Evolutionary conservation across 2,113 vertebrate species (phyloP).

Genomic region (Clarias magur): DNA sequence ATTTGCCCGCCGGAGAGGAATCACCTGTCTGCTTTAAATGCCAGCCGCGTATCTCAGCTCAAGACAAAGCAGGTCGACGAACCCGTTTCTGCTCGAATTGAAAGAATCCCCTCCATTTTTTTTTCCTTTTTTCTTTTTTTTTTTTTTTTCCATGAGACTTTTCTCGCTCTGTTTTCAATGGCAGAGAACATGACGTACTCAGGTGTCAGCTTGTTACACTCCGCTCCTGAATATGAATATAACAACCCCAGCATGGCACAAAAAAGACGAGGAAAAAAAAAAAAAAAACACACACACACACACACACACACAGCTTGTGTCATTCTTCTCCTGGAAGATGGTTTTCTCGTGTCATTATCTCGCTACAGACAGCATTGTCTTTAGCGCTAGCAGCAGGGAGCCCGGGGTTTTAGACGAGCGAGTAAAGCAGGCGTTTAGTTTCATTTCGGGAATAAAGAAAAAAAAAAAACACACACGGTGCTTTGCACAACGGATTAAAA

Average conservation of each 20-base stretch:
- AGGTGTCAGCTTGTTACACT: constrained; percentile 49
- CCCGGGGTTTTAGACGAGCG: constrained; percentile 2
- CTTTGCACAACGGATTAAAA: constrained; percentile 48
- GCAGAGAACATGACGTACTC: constrained; percentile 48
- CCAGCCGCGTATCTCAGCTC: constrained; percentile 3
- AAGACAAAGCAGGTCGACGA: not conserved
- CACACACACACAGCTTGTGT: constrained; percentile 39
- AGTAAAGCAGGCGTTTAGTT: constrained; percentile 30
- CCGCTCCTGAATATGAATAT: constrained; percentile 41
- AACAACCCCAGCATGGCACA: constrained; percentile 47
- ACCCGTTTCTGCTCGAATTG: not conserved
- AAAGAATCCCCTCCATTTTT: too few species aligned
- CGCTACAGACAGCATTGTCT: constrained; percentile 45
- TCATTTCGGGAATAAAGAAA: constrained; percentile 6
- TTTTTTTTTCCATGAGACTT: not conserved
- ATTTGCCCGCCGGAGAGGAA: constrained; percentile 17
- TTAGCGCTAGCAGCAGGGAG: constrained; percentile 38
- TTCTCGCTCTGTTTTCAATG: constrained; percentile 34
- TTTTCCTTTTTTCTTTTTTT: not conserved
- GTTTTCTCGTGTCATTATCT: constrained; percentile 44
- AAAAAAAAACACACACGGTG: not conserved
- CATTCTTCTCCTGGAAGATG: constrained; percentile 48
- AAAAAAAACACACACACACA: constrained; percentile 11
- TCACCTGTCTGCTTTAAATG: constrained; percentile 37
- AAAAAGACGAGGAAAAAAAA: not conserved